These are phyloP conservation scores for Sipha flava DNA, from an alignment of 1,140 invertebrate genomes.

Conservation along the genomic window DNA sequence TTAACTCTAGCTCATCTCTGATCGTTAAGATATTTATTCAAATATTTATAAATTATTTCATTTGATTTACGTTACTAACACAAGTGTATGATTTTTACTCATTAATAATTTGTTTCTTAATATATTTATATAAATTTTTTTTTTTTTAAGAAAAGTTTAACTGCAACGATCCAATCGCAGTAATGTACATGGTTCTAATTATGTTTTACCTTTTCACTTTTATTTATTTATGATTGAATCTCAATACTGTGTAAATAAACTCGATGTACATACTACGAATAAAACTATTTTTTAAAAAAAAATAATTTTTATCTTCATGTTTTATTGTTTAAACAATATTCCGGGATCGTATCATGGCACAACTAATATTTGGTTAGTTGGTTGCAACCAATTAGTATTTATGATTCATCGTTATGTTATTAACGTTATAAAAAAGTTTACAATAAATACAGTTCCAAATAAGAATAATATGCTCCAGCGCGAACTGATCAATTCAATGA, in stretches of 20 bases:
- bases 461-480: no score
- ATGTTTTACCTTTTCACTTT: background rate
- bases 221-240: background rate
- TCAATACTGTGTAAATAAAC: background rate
- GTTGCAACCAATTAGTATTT: no score
- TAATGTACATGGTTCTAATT: background rate
- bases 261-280: background rate
- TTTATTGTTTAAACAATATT: background rate
- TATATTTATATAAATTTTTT: background rate
- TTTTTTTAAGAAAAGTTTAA: background rate
- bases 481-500: no score
- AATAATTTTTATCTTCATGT: background rate
- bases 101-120: background rate
- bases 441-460: no score
- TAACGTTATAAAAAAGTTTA: no score
- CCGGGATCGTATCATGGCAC: background rate
- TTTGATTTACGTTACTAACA: no score
- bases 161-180: background rate
- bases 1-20: background rate
- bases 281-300: background rate
- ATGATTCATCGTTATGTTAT: no score
- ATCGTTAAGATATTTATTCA: no score
- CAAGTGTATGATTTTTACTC: no score
- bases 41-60: no score
- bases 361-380: background rate